Conservation (phyloP, 2,797 vertebrate genomes). For the Propithecus deckenii region DNA sequence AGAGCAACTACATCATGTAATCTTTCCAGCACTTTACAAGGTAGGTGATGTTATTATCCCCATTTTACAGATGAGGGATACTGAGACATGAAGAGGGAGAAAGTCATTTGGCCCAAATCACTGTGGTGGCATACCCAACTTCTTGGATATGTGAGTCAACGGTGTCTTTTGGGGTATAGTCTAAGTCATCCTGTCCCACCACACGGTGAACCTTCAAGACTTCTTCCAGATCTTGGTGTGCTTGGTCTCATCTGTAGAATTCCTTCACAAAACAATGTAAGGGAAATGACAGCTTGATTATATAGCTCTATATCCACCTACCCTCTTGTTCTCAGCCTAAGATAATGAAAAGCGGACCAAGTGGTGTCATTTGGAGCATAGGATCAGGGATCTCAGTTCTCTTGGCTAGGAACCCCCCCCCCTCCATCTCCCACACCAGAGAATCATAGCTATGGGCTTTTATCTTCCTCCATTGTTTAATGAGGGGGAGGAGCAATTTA, state of each 20-base stretch:
- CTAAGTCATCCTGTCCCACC: background rate
- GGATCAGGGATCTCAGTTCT: background rate
- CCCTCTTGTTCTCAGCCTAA: background rate
- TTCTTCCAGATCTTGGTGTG: background rate
- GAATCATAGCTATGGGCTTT: background rate
- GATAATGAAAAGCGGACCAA: background rate
- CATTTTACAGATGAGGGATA: background rate
- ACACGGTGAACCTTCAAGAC: background rate
- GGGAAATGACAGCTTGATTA: background rate
- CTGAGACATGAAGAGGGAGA: background rate
- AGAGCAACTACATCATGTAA: background rate
- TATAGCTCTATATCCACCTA: background rate
- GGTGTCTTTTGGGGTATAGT: background rate
- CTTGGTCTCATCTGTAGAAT: background rate
- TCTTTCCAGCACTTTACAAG: background rate
- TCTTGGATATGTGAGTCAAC: background rate
- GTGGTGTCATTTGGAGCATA: background rate
- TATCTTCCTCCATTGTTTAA: background rate
- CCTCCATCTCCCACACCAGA: accelerated
- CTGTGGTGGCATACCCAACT: background rate
- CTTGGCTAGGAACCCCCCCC: background rate
- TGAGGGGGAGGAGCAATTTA: background rate
- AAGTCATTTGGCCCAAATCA: background rate
- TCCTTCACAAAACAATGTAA: background rate
- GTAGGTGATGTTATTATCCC: background rate